phyloP scores from a whole-genome alignment of 2,797 vertebrate genomes.

The Propithecus perrieri region DNA sequence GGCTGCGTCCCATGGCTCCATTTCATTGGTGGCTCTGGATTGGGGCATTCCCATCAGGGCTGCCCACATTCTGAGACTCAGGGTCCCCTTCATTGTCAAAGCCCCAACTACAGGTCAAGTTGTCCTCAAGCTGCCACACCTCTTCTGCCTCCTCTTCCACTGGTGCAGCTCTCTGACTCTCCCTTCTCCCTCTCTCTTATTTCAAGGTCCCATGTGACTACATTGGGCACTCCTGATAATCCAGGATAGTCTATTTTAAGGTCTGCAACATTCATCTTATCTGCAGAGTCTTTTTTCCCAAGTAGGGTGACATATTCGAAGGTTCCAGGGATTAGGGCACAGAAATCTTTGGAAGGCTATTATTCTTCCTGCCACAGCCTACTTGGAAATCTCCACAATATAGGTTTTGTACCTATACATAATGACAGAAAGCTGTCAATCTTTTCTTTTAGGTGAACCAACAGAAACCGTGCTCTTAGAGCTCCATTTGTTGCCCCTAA shows the following conservation, averaged over 20 bases:
- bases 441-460: background rate
- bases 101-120: background rate
- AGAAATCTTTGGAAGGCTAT: background rate
- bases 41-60: fast-evolving
- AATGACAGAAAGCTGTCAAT: background rate
- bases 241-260: background rate
- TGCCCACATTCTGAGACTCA: background rate
- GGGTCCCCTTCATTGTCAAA: background rate
- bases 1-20: fast-evolving
- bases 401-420: background rate
- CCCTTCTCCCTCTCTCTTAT: background rate
- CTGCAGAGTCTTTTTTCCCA: background rate
- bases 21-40: background rate
- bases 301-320: background rate
- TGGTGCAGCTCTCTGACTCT: background rate
- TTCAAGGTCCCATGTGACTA: background rate
- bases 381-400: too few relatives aligned
- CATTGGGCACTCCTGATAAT: background rate
- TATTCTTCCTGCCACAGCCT: background rate
- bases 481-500: too few relatives aligned
- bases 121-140: background rate
- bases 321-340: background rate
- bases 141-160: background rate
- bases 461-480: background rate
- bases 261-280: background rate